Conservation (phyloP, 2,888 invertebrate genomes). For the Zele albiditarsus region DNA sequence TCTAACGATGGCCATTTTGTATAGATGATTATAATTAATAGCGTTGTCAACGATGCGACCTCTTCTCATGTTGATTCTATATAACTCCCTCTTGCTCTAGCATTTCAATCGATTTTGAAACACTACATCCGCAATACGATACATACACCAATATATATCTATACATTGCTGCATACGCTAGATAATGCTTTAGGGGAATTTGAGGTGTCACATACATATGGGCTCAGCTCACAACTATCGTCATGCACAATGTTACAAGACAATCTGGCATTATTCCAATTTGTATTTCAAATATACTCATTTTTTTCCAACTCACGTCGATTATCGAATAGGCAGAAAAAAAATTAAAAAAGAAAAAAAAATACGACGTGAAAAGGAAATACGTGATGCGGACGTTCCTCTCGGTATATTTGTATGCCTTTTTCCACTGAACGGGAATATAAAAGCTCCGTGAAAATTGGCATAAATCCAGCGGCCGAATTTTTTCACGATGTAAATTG, state of each 20-base stretch:
- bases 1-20: conserved; percentile 10
- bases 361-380: conserved; percentile 4
- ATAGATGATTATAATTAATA: conserved; percentile 10
- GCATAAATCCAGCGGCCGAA: not conserved
- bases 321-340: conserved; percentile 19
- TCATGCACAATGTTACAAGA: conserved; percentile 36
- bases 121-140: conserved; percentile 7
- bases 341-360: conserved; percentile 6
- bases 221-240: not conserved
- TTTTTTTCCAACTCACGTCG: not conserved
- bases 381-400: not conserved
- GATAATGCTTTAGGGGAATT: conserved; percentile 25
- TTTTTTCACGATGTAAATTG: not conserved
- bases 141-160: conserved; percentile 3
- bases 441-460: not conserved
- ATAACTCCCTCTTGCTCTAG: not conserved
- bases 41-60: not conserved
- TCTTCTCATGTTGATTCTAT: not conserved
- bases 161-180: not conserved
- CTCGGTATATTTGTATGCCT: not conserved
- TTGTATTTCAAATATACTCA: conserved; percentile 21
- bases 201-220: conserved; percentile 23
- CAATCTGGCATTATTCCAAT: conserved; percentile 51
- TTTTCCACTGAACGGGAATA: not conserved
- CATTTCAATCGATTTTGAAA: conserved; percentile 29